These are phyloP conservation scores for Sorex fumeus DNA, from an alignment of 2,113 vertebrate species.

Conservation along the genomic window DNA sequence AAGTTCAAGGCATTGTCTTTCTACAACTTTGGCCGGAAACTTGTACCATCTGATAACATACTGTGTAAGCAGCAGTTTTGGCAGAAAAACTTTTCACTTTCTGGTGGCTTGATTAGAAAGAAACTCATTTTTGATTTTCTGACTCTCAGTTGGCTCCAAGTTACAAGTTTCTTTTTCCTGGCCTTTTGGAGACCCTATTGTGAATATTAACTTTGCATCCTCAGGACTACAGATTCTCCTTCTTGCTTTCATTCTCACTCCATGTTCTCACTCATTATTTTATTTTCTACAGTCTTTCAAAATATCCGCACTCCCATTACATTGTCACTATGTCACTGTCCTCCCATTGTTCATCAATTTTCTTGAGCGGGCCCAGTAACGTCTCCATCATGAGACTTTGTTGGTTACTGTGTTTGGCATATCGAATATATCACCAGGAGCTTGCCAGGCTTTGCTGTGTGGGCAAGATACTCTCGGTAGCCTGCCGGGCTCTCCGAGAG, in stretches of 20 bases:
- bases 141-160: background rate
- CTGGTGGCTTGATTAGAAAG: background rate
- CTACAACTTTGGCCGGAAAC: background rate
- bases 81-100: background rate
- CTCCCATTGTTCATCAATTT: no score
- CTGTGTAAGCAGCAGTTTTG: background rate
- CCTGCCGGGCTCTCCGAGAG: no score
- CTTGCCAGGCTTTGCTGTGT: no score
- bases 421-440: no score
- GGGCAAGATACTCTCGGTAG: no score
- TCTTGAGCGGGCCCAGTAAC: no score
- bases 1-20: background rate
- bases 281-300: background rate
- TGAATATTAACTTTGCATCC: background rate
- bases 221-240: fast-evolving
- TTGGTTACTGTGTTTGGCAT: no score
- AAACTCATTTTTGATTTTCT: background rate
- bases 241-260: background rate
- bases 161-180: background rate
- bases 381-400: no score
- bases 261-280: background rate
- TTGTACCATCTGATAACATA: background rate
- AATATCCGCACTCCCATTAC: background rate
- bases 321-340: no score
- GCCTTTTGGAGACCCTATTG: background rate